Evolutionary conservation across 1,140 invertebrate genomes (phyloP).

Genomic region (Vollenhovia emeryi): DNA sequence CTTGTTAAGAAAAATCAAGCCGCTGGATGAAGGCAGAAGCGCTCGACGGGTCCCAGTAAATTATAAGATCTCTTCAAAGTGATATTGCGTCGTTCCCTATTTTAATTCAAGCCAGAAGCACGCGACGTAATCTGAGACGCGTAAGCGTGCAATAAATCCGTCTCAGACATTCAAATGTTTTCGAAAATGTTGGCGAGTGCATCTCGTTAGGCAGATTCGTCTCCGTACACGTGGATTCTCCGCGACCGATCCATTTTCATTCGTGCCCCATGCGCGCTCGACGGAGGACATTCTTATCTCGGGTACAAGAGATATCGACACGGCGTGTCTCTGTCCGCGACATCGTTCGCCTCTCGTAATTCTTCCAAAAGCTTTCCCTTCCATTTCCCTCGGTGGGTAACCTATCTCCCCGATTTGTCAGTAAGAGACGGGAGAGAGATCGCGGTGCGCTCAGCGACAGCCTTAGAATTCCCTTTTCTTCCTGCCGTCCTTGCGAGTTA

Average conservation of each 20-base stretch:
- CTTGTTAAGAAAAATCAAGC: slow-evolving; percentile 38
- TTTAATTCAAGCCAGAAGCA: slow-evolving; percentile 18
- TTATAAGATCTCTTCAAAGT: slow-evolving; percentile 18
- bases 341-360: slow-evolving; percentile 76
- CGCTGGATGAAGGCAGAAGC: neutral
- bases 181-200: neutral
- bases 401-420: slow-evolving; percentile 79
- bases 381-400: slow-evolving; percentile 69
- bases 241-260: slow-evolving; percentile 37
- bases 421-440: slow-evolving; percentile 53
- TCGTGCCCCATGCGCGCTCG: slow-evolving; percentile 3
- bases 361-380: slow-evolving; percentile 72
- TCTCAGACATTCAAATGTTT: slow-evolving; percentile 3
- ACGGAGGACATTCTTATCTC: slow-evolving; percentile 66
- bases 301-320: slow-evolving; percentile 73
- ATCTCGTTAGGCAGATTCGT: slow-evolving; percentile 44
- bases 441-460: neutral
- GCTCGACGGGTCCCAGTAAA: neutral
- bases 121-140: slow-evolving; percentile 3
- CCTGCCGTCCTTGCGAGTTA: slow-evolving; percentile 30
- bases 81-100: neutral
- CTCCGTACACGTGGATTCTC: slow-evolving; percentile 18
- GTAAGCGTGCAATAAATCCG: slow-evolving; percentile 23
- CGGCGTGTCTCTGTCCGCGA: slow-evolving; percentile 76
- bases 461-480: slow-evolving; percentile 53